Evolutionary conservation across 1,140 invertebrate genomes (phyloP), one percentile per base, ranked within the genome.

Genomic region (Mercenaria mercenaria): DNA sequence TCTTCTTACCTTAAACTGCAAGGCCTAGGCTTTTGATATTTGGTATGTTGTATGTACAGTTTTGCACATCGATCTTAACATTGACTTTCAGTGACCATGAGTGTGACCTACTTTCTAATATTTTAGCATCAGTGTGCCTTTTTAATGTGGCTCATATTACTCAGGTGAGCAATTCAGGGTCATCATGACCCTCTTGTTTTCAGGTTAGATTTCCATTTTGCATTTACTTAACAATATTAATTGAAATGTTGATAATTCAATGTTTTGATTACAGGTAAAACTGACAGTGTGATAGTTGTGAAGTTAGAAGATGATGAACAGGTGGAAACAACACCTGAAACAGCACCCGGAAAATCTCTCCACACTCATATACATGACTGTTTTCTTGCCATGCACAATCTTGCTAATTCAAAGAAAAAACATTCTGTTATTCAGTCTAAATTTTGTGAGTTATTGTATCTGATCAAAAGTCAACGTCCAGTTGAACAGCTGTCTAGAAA

Each of bases 221-320:
- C n/a, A n/a, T n/a, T n/a, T n/a, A n/a, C 43, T 47, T 47, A 47
- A 47, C 43, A 47, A 47, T 47, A 47, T 47, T 47, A 47, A 47
- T 15, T 47, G 6, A 47, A 47, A 47, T 8, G 15, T 47, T 47
- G 15, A 6, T 47, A 47, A n/a, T n/a, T n/a, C 15, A 59, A 15
- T 64, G 59, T n/a, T 41, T 6, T 50, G 2, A 52, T 77, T 69
- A 11, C 43, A 74, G 83, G 83, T 74, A 50, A 74, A 59, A 74
- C 83, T 6, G 67, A 85, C 69, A 56, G 64, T 56, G 47, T 74
- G 11, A 74, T 85, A 26, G 83, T 85, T 6, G 34, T 47, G 47
- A 85, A 74, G 50, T 43, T 85, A 20, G 83, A 74, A 29, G 83
- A 85, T 52, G 67, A 85, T 69, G 83, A 85, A 26, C 83, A 85